Conservation (phyloP, 2,888 invertebrate species). For the Polyommatus iphigenia region DNA sequence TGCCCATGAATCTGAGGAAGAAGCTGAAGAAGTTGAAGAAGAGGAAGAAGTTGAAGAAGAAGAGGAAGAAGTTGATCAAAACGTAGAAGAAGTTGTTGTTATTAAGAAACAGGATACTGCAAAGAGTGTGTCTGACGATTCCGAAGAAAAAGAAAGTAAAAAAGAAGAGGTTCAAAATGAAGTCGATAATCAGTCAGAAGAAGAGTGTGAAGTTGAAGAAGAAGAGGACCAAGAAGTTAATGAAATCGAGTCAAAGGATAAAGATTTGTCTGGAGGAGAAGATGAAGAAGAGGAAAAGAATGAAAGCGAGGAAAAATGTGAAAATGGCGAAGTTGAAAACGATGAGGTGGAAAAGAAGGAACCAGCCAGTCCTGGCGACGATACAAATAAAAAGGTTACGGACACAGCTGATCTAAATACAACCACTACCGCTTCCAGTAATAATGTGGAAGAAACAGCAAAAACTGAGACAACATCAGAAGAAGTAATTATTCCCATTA, state of each 20-base stretch:
- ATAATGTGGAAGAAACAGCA: slow-evolving; percentile 22
- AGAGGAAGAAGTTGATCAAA: slow-evolving; percentile 46
- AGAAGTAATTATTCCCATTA: slow-evolving; percentile 39
- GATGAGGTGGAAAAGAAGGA: slow-evolving; percentile 45
- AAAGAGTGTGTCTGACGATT: slow-evolving; percentile 36
- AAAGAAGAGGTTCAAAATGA: slow-evolving; percentile 45
- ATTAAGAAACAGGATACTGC: slow-evolving; percentile 38
- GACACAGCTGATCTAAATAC: slow-evolving; percentile 39
- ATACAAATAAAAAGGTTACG: slow-evolving; percentile 43
- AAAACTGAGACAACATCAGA: slow-evolving; percentile 41
- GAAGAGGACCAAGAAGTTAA: slow-evolving; percentile 39
- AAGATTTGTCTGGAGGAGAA: slow-evolving; percentile 35
- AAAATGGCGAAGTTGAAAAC: slow-evolving; percentile 45
- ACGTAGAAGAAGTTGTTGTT: slow-evolving; percentile 40
- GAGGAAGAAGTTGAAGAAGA: slow-evolving; percentile 50
- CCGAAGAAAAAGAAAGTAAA: slow-evolving; percentile 40
- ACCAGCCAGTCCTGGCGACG: slow-evolving; percentile 37
- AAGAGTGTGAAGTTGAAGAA: slow-evolving; percentile 40
- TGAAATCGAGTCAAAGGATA: slow-evolving; percentile 40
- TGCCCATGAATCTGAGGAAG: slow-evolving; percentile 44
- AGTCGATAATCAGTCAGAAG: slow-evolving; percentile 36
- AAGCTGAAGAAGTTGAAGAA: slow-evolving; percentile 50
- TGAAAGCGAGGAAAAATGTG: slow-evolving; percentile 45
- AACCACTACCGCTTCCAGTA: slow-evolving; percentile 40
- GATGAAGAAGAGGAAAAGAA: slow-evolving; percentile 40